A percentile compares a stretch with the other conserved stretches of the same genome.
Conservation (phyloP, 2,888 invertebrate species). For the Xestia sexstrigata region DNA sequence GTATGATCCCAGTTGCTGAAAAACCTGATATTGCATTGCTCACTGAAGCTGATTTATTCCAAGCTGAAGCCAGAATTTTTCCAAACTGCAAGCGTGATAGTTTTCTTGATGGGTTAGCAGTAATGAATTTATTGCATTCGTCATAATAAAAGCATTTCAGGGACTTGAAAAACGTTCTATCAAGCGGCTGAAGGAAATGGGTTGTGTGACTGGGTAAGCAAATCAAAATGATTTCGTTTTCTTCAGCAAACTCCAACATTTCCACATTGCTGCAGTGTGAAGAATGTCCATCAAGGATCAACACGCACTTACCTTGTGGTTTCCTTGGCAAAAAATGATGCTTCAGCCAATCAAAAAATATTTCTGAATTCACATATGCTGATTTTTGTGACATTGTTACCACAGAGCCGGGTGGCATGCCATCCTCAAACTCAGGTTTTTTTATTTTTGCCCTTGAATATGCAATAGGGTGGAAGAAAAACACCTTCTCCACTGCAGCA, state of each 20-base stretch:
- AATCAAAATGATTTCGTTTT: slow-evolving; percentile 53
- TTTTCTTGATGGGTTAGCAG: slow-evolving; percentile 43
- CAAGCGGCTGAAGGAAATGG: slow-evolving; percentile 43
- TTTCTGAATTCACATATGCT: slow-evolving; percentile 46
- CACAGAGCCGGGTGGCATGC: slow-evolving; percentile 51
- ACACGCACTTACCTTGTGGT: slow-evolving; percentile 50
- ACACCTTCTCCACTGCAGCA: slow-evolving; percentile 75
- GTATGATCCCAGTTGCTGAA: slow-evolving; percentile 65
- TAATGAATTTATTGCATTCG: slow-evolving; percentile 49
- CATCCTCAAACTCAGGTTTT: slow-evolving; percentile 55
- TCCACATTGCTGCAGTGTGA: slow-evolving; percentile 52
- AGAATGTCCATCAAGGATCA: slow-evolving; percentile 56
- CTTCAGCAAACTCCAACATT: slow-evolving; percentile 52
- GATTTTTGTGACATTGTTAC: slow-evolving; percentile 56
- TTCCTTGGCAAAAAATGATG: slow-evolving; percentile 49
- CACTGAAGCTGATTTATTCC: slow-evolving; percentile 56
- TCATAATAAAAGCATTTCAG: slow-evolving; percentile 66
- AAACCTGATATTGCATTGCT: slow-evolving; percentile 64
- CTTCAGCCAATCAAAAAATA: slow-evolving; percentile 53
- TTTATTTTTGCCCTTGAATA: slow-evolving; percentile 26
- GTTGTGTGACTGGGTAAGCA: slow-evolving; percentile 57
- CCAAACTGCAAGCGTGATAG: slow-evolving; percentile 51
- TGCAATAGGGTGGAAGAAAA: slow-evolving; percentile 53
- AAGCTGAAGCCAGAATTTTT: slow-evolving; percentile 51
- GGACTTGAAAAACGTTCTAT: slow-evolving; percentile 62